Evolutionary conservation across 2,888 invertebrate genomes (phyloP).

Genomic region (Tachina lurida): DNA sequence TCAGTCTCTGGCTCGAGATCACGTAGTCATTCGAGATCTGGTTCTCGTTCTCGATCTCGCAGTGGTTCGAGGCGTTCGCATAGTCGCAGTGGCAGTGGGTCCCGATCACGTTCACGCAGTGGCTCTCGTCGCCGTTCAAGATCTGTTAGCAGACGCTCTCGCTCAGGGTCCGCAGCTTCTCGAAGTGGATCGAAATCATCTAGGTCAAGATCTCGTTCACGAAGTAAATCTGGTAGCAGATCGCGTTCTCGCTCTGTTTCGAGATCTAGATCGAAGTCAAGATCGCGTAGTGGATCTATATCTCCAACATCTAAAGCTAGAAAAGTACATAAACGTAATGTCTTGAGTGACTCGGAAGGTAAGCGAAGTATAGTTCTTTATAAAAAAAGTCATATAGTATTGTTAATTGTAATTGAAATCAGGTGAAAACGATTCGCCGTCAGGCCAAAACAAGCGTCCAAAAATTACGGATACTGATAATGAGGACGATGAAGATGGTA

Average conservation of each 20-base stretch:
- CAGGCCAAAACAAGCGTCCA: conserved; percentile 80
- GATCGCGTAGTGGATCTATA: conserved; percentile 62
- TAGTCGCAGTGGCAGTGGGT: conserved; percentile 73
- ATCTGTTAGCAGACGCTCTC: conserved; percentile 51
- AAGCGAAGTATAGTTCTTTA: conserved; percentile 75
- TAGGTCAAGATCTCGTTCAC: conserved; percentile 75
- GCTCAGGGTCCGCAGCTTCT: conserved; percentile 71
- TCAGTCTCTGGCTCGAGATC: conserved; percentile 61
- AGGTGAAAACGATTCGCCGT: conserved; percentile 74
- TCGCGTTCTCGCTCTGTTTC: conserved; percentile 73
- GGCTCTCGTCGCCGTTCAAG: conserved; percentile 71
- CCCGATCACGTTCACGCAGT: conserved; percentile 73
- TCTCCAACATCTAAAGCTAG: conserved; percentile 71
- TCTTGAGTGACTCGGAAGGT: conserved; percentile 86
- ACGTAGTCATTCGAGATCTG: conserved; percentile 67
- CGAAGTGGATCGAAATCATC: conserved; percentile 72
- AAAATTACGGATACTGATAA: conserved; percentile 86
- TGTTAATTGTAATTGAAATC: background rate
- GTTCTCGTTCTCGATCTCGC: conserved; percentile 74
- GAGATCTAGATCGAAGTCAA: conserved; percentile 60
- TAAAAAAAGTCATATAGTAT: background rate
- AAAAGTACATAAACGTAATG: conserved; percentile 77
- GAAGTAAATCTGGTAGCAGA: conserved; percentile 72
- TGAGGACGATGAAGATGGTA: conserved; percentile 82
- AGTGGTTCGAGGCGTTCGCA: conserved; percentile 74